Evolutionary conservation across 1,140 invertebrate genomes (phyloP), one percentile per base, ranked within the genome.

Genomic region (Reticulitermes speratus): DNA sequence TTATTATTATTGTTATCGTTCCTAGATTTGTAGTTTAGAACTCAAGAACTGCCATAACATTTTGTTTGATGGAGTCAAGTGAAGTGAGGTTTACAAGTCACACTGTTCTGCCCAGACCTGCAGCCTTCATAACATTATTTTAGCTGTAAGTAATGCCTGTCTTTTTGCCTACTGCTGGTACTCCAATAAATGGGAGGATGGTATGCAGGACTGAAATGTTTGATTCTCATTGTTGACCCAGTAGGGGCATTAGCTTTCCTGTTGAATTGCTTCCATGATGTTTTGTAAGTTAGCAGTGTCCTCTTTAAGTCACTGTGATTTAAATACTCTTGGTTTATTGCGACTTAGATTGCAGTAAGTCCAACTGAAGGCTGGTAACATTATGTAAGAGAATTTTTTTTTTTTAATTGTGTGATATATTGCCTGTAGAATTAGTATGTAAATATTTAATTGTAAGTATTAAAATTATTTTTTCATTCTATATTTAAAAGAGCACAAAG

Each of bases 401-500:
- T 52, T n/a, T 52, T 52, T 55, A 32, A 30, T 84, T 65, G 82
- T 52, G 38, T 45, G 84, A 84, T 84, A 65, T n/a, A 30, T n/a
- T 84, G 84, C 30, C 30, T 38, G 48, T 84, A 84, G 84, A 84
- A 1, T n/a, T 84, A 84, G 84, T 19, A n/a, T 84, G 84, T 84
- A 84, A 55, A 55, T 84, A 84, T 84, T 75, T 75, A 75, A 75
- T 75, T 75, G 16, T 84, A 84, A 38, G 44, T 55, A 84, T 84
- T 84, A 38, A 84, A 65, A 55, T 84, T 55, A 55, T 84, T 84
- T 84, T 55, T 32, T 30, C 30, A 52, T 32, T 48, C n/a, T 65
- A 25, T 55, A 65, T 84, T 84, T 55, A 84, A 32, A 84, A 38
- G 48, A 84, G 84, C 84, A 84, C 84, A 84, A 84, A 84, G 84